These are phyloP conservation scores for Scaptomyza reducta DNA, from an alignment of 2,888 invertebrate species.

Conservation along the genomic window DNA sequence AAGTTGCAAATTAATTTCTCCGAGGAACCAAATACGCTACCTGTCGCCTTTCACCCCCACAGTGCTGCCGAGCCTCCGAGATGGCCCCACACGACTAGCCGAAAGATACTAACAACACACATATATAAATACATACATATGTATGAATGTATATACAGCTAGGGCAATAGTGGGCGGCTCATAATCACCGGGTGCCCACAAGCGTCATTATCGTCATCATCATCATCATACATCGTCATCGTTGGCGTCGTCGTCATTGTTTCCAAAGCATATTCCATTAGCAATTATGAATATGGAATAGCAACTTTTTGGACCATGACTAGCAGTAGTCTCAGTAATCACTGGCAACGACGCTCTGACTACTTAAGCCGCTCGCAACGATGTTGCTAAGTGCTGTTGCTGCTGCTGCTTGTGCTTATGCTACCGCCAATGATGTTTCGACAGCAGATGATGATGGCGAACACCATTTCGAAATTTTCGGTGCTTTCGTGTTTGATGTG, in stretches of 20 bases:
- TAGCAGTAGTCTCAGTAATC: constrained; percentile 66
- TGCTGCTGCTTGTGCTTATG: background rate
- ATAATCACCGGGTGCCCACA: constrained; percentile 51
- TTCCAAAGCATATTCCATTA: constrained; percentile 82
- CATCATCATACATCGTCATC: constrained; percentile 16
- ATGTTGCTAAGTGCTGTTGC: constrained; percentile 75
- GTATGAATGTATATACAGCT: constrained; percentile 2
- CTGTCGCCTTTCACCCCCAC: constrained; percentile 31
- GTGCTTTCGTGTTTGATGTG: constrained; percentile 39
- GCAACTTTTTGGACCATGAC: constrained; percentile 65
- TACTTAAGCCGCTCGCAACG: constrained; percentile 73
- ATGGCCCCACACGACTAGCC: constrained; percentile 21
- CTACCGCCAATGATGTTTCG: constrained; percentile 17
- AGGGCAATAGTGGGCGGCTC: constrained; percentile 41
- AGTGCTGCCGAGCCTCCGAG: constrained; percentile 22
- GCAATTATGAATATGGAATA: constrained; percentile 82
- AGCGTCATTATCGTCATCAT: constrained; percentile 32
- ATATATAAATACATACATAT: constrained; percentile 5
- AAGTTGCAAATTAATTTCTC: constrained; percentile 83
- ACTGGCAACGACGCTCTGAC: constrained; percentile 57
- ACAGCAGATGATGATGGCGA: constrained; percentile 10
- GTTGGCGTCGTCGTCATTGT: constrained; percentile 28
- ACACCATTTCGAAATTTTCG: constrained; percentile 40
- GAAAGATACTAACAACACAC: constrained; percentile 19
- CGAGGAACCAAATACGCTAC: constrained; percentile 62